Evolutionary conservation across 2,113 vertebrate species (phyloP), one percentile per base, ranked within the genome.

Genomic region (Bungarus multicinctus): DNA sequence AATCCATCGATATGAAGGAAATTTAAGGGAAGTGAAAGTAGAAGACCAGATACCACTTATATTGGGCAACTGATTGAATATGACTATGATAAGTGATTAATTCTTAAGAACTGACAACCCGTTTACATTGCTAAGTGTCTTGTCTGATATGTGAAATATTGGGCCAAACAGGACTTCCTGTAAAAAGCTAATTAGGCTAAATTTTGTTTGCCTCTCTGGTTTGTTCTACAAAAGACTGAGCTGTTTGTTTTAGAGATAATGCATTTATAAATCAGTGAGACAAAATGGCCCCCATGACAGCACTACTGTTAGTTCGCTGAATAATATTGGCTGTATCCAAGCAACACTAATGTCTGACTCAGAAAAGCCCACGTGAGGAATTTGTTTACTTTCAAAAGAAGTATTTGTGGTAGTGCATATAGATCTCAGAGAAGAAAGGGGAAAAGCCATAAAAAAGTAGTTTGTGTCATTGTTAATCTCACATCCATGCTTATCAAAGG

Each of bases 201-300:
- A 60, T 89, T 92, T 45, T 91, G 0, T 6, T 5, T 92, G 47
- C 81, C 93, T 60, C 43, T 92, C 39, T 94, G 85, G 6, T 92
- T 93, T 12, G 0, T 89, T 95, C 34, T 89, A 54, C 22, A 91
- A 95, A 94, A 95, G 53, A 30, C 52, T 94, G 89, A 94, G 55
- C 60, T 94, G 87, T 91, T 95, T 93, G 93, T 94, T 93, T 85
- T 52, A 69, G 52, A 95, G 90, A 92, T 85, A 95, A 93, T 94
- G 43, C 90, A 92, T 95, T 94, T 96, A 91, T 91, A 96, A 97
- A 95, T 94, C 91, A 94, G 0, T 88, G 50, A 3, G 95, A 93
- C 50, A 93, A 55, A 91, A 92, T 53, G 74, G 30, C 55, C 95
- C 55, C 58, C 16, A 30, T 92, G 89, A 92, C 91, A 94, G 25